Conservation (phyloP, 2,888 invertebrate species). For the Halictus ligatus region DNA sequence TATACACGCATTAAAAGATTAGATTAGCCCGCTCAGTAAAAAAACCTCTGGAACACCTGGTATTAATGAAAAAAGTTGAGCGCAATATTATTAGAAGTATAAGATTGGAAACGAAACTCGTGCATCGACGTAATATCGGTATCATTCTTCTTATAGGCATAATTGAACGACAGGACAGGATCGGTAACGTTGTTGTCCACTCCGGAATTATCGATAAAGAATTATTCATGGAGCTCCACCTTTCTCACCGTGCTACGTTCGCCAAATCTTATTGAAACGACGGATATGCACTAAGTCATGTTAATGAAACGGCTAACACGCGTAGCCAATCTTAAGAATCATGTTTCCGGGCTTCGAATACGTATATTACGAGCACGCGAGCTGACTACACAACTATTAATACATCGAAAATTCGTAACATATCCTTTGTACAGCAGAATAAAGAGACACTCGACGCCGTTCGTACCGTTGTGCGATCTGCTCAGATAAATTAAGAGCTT, state of each 20-base stretch:
- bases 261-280: conserved; percentile 25
- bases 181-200: conserved; percentile 27
- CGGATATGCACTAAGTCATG: conserved; percentile 26
- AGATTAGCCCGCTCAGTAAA: not conserved
- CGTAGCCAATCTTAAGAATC: conserved; percentile 24
- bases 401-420: conserved; percentile 48
- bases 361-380: conserved; percentile 31
- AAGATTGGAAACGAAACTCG: not conserved
- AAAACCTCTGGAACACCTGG: not conserved
- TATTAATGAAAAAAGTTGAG: not conserved
- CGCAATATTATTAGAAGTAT: not conserved
- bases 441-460: conserved; percentile 48
- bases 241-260: conserved; percentile 8
- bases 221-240: conserved; percentile 13
- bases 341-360: conserved; percentile 31
- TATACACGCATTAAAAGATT: not conserved
- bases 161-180: not conserved
- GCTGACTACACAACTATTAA: conserved; percentile 52
- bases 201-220: conserved; percentile 33
- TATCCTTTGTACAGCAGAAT: conserved; percentile 45
- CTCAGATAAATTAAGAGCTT: conserved; percentile 59
- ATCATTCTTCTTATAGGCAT: not conserved
- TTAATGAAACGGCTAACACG: conserved; percentile 18
- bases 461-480: conserved; percentile 51
- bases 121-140: not conserved